Conservation (phyloP, 2,113 vertebrate species). For the Platichthys flesus region DNA sequence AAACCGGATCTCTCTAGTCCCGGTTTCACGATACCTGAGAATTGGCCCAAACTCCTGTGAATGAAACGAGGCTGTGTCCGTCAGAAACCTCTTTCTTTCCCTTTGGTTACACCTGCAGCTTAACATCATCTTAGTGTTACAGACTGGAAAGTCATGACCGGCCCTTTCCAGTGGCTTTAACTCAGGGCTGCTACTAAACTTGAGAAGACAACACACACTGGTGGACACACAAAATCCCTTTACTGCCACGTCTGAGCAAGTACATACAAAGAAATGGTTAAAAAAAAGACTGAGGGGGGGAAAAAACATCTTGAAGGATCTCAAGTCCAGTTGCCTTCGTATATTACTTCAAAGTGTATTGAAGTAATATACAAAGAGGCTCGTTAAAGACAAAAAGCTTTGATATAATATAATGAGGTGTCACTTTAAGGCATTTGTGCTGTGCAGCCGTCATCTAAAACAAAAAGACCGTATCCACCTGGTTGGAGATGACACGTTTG, state of each 20-base stretch:
- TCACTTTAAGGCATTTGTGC: conserved; percentile 38
- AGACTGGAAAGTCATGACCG: background rate
- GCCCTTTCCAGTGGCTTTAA: too few species aligned
- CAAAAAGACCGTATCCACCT: background rate
- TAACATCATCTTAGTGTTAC: conserved; percentile 17
- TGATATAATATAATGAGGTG: conserved; percentile 7
- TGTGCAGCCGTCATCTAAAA: background rate
- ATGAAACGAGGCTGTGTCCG: conserved; percentile 6
- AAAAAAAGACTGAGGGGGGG: background rate
- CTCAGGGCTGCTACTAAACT: background rate
- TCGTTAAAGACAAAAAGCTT: background rate
- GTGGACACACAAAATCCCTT: conserved; percentile 5
- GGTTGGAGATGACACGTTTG: background rate
- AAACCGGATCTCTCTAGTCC: conserved; percentile 6
- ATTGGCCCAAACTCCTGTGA: conserved; percentile 17
- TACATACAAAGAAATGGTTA: background rate
- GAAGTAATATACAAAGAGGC: too few species aligned
- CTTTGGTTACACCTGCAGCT: background rate
- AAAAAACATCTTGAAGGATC: background rate
- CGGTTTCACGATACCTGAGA: conserved; percentile 53
- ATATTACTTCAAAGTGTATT: background rate
- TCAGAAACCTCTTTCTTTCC: conserved; percentile 9
- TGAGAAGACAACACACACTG: background rate
- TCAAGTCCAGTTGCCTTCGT: background rate
- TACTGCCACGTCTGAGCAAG: background rate